Evolutionary conservation across 1,140 invertebrate genomes (phyloP), one percentile per base, ranked within the genome.

Genomic region (Drosophila kurseongensis): DNA sequence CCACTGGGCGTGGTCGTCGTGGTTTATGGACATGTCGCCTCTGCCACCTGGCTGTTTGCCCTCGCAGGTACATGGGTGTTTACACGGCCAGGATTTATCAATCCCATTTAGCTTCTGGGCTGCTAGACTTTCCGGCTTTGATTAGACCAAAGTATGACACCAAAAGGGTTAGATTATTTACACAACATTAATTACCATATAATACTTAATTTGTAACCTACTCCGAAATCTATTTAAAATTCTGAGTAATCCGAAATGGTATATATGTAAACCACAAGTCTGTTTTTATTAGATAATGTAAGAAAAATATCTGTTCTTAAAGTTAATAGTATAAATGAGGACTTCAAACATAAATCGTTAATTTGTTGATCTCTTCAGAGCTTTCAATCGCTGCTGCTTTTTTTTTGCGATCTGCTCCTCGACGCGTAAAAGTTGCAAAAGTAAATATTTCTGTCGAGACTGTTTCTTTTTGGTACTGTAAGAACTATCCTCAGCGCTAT

Each of bases 1-100:
- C 65, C 63, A 48, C 51, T 57, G 62, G 41, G 65, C 41, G 14
- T 59, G 48, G 56, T 56, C 51, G 40, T 50, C 35, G 51, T 62
- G 75, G 58, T 82, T 79, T 88, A 76, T 63, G 79, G 44, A 32
- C 7, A 27, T 54, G 65, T 65, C 40, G 47, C 62, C 48, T 48
- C 48, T 75, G 52, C 36, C 60, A 54, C 62, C 55, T 51, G 67
- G 51, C 23, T 50, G 55, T 48, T 51, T 36, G 44, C 32, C 38
- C 36, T 45, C 57, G 44, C 45, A 54, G 38, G 51, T 74, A 71
- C 80, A 80, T 23, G 73, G 55, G 32, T 68, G 81, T 65, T 60
- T 68, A 65, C 77, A 65, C 40, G 41, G 48, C 13, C 3, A 12
- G 29, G 27, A 52, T 51, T 62, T 38, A 56, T 57, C 40, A 69